Evolutionary conservation across 1,140 invertebrate genomes (phyloP).

Genomic region (Hyphantria cunea): DNA sequence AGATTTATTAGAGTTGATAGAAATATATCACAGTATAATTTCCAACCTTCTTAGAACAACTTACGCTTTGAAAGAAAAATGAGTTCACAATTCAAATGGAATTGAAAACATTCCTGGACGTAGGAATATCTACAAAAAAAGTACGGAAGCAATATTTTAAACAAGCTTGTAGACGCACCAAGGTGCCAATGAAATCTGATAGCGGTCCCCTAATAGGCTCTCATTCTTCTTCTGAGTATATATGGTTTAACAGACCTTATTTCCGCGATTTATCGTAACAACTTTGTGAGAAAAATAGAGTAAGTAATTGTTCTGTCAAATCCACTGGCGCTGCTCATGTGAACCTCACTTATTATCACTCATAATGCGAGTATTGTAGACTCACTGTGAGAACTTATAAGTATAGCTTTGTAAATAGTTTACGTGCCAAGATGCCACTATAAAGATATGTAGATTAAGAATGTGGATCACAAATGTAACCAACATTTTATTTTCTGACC

Average conservation of each 20-base stretch:
- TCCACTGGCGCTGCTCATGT: conserved; percentile 40
- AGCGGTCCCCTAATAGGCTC: conserved; percentile 23
- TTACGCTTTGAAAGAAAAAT: too few relatives aligned
- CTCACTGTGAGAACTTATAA: conserved; percentile 46
- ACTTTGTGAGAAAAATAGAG: conserved; percentile 46
- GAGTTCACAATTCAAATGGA: too few relatives aligned
- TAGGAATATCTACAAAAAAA: too few relatives aligned
- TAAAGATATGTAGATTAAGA: conserved; percentile 21
- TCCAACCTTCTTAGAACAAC: too few relatives aligned
- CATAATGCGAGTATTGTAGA: conserved; percentile 39
- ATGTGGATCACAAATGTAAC: conserved; percentile 19
- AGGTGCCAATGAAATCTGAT: conserved; percentile 23
- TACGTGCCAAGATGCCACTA: conserved; percentile 24
- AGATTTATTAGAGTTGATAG: too few relatives aligned
- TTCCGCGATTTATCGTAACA: conserved; percentile 44
- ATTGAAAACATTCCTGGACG: too few relatives aligned
- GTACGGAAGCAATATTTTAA: conserved; percentile 2
- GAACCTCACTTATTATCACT: conserved; percentile 47
- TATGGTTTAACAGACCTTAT: conserved; percentile 40
- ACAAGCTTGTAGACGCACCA: conserved; percentile 9
- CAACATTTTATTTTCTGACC: conserved; percentile 17
- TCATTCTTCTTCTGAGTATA: conserved; percentile 13
- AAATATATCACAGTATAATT: too few relatives aligned
- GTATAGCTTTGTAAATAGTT: conserved; percentile 21
- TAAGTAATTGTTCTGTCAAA: conserved; percentile 59